phyloP scores from a whole-genome alignment of 2,113 vertebrate species.

The Entomyzon cyanotis region DNA sequence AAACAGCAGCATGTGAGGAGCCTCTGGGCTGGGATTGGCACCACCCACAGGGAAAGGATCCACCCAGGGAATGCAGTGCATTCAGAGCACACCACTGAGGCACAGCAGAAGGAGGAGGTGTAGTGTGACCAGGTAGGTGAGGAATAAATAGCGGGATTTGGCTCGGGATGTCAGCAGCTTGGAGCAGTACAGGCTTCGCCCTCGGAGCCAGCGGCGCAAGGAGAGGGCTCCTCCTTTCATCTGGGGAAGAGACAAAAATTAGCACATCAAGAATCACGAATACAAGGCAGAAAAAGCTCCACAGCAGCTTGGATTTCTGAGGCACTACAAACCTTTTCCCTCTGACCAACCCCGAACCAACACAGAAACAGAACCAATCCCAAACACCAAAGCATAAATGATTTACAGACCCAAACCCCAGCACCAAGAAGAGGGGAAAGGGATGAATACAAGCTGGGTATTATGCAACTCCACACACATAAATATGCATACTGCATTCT shows the following conservation, averaged over 20 bases:
- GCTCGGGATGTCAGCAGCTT: conserved; percentile 82
- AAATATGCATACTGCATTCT: neutral
- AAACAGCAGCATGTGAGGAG: conserved; percentile 61
- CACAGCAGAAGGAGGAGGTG: conserved; percentile 85
- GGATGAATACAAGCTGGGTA: neutral
- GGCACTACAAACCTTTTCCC: neutral
- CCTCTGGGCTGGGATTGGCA: neutral
- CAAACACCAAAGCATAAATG: neutral
- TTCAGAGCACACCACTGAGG: conserved; percentile 81
- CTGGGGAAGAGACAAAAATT: conserved; percentile 53
- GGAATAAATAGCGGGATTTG: conserved; percentile 85
- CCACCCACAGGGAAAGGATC: neutral
- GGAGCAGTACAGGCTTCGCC: conserved; percentile 87
- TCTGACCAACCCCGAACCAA: neutral
- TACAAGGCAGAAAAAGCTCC: fast-evolving
- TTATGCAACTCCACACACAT: neutral
- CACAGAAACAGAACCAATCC: neutral
- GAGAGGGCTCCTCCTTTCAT: conserved; percentile 80
- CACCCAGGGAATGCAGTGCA: neutral
- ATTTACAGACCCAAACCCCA: neutral
- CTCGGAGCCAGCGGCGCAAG: conserved; percentile 82
- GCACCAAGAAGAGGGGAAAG: neutral
- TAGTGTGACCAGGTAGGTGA: conserved; percentile 80
- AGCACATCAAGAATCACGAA: fast-evolving
- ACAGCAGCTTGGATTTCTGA: neutral